Evolutionary conservation across 2,797 vertebrate genomes (phyloP), one percentile per base, ranked within the genome.

Genomic region (Onychomys torridus): DNA sequence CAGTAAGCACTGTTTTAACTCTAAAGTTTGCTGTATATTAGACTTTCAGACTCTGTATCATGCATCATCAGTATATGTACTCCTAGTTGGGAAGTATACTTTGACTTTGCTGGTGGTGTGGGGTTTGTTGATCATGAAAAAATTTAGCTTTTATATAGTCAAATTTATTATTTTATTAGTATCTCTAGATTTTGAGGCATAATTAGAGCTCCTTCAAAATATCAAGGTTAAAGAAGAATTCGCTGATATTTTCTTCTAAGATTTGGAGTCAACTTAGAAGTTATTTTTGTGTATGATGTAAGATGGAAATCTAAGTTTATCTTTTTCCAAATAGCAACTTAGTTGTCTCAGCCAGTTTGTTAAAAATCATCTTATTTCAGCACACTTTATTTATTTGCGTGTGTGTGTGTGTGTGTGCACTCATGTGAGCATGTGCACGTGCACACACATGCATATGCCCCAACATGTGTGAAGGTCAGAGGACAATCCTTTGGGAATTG

Each of bases 131-230:
- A 65, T 83, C 17, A 76, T 37, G n/a, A 10, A 86, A 55, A n/a
- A 4, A 65, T 83, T 37, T 25, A 69, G 27, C 76, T 87, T 90
- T 92, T 59, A 63, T 78, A 37, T 79, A 27, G 29, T 87, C 40
- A 92, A 90, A 78, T 71, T 85, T 43, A 79, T 89, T 76, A 82
- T 96, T 96, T 92, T 92, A 13, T 93, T 89, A 90, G 71, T 83
- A 63, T 3, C 19, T 93, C 55, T 91, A 57, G 55, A 89, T 86
- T 89, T 88, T 89, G 82, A 94, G n/a, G 55, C 52, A 76, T 71
- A 29, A 71, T 93, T 89, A 86, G 59, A 92, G 94, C 32, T 37
- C 7, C 92, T 79, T 94, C 6, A 90, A 27, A 77, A 85, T 46
- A 75, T 13, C 37, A 73, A 79, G 61, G 14, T 37, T 95, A 91